Conservation (phyloP, 2,888 invertebrate genomes). For the Platycheirus rosarum region DNA sequence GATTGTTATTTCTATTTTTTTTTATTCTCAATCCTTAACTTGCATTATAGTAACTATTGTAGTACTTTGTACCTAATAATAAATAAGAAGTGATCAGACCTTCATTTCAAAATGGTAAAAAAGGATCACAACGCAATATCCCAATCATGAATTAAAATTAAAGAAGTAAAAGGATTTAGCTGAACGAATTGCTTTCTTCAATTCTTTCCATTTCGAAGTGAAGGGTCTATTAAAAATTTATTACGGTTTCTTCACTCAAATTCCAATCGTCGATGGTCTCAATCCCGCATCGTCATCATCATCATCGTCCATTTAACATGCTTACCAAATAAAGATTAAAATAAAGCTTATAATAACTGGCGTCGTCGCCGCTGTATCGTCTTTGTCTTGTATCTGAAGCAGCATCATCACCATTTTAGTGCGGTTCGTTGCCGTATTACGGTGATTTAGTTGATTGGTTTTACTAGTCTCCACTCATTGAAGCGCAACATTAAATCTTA, state of each 20-base stretch:
- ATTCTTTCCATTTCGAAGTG: neutral
- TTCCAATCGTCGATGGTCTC: slow-evolving; percentile 8
- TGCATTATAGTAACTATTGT: too few species aligned
- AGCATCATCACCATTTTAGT: slow-evolving; percentile 24
- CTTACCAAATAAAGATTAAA: slow-evolving; percentile 31
- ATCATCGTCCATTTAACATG: slow-evolving; percentile 20
- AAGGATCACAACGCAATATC: too few species aligned
- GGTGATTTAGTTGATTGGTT: slow-evolving; percentile 73
- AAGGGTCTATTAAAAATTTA: slow-evolving; percentile 19
- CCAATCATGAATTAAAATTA: too few species aligned
- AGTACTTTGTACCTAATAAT: too few species aligned
- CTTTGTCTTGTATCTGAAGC: slow-evolving; percentile 21
- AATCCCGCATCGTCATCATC: neutral
- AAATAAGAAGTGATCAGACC: too few species aligned
- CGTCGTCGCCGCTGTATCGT: slow-evolving; percentile 7
- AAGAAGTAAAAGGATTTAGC: too few species aligned
- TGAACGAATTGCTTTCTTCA: too few species aligned
- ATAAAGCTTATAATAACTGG: slow-evolving; percentile 42
- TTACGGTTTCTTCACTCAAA: slow-evolving; percentile 23
- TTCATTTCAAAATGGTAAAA: too few species aligned
- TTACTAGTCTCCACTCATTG: slow-evolving; percentile 72
- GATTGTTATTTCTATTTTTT: too few species aligned
- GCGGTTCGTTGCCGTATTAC: slow-evolving; percentile 56
- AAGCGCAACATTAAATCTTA: slow-evolving; percentile 72
- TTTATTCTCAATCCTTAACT: too few species aligned